Evolutionary conservation across 2,888 invertebrate genomes (phyloP).

Genomic region (Fragum sueziense): DNA sequence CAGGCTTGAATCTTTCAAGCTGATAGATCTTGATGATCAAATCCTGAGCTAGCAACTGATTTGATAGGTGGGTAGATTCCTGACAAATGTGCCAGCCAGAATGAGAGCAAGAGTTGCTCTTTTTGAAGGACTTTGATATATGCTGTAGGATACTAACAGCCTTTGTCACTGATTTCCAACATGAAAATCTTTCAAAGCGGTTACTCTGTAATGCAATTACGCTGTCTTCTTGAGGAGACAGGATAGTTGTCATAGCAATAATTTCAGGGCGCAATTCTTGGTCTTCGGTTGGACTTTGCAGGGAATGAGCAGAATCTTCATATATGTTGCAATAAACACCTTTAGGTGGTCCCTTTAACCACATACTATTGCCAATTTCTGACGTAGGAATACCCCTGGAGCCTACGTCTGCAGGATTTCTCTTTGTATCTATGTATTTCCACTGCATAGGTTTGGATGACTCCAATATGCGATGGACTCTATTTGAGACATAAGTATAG

Average conservation of each 20-base stretch:
- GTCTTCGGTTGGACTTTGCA: constrained; percentile 30
- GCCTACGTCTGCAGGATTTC: constrained; percentile 48
- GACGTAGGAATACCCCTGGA: constrained; percentile 26
- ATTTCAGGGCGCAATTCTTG: constrained; percentile 31
- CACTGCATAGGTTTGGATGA: constrained; percentile 37
- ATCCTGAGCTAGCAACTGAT: constrained; percentile 5
- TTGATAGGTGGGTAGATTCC: not conserved
- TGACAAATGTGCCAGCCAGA: constrained; percentile 33
- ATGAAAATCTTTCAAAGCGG: constrained; percentile 33
- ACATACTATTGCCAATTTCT: constrained; percentile 17
- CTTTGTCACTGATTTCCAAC: constrained; percentile 17
- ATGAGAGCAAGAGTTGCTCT: not conserved
- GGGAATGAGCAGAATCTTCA: not conserved
- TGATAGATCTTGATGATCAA: constrained; percentile 37
- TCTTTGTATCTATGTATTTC: constrained; percentile 34
- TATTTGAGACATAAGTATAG: constrained; percentile 53
- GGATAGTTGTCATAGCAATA: constrained; percentile 15
- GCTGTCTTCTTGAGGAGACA: not conserved
- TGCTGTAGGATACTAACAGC: constrained; percentile 24
- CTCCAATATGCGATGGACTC: constrained; percentile 40
- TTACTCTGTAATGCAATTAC: not conserved
- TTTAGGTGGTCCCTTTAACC: constrained; percentile 39
- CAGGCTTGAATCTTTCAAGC: constrained; percentile 17
- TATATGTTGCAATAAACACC: not conserved
- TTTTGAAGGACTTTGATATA: constrained; percentile 8